These are phyloP conservation scores for Gila orcuttii DNA, from an alignment of 2,113 vertebrate genomes.

Conservation along the genomic window DNA sequence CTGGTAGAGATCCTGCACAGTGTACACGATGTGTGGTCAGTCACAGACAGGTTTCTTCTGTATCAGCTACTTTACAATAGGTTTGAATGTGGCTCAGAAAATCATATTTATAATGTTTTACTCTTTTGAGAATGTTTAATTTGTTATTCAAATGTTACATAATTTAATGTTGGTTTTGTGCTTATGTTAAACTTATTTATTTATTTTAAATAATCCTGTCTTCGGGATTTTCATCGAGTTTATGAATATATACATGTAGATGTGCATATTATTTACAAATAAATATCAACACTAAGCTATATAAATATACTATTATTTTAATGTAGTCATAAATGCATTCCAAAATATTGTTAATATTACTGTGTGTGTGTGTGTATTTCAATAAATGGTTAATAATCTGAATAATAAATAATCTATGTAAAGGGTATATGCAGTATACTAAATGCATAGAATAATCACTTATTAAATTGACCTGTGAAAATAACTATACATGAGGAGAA, in stretches of 20 bases:
- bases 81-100: background rate
- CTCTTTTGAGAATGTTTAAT: background rate
- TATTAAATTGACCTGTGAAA: background rate
- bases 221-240: background rate
- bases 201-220: background rate
- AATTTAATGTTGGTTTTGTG: background rate
- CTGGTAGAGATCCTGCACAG: background rate
- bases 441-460: background rate
- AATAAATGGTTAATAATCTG: too few relatives aligned
- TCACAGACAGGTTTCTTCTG: background rate
- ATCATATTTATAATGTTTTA: background rate
- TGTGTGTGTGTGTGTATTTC: too few relatives aligned
- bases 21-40: background rate
- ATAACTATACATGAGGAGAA: background rate
- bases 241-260: background rate
- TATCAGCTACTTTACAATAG: background rate
- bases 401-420: background rate
- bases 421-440: background rate
- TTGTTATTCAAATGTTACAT: background rate
- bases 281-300: background rate
- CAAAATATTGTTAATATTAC: background rate
- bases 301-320: background rate
- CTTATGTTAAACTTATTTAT: background rate
- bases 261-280: background rate
- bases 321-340: background rate